Percentiles rank a stretch among this genome's conserved stretches.
phyloP scores from a whole-genome alignment of 1,140 invertebrate species.

The Aricia agestis region DNA sequence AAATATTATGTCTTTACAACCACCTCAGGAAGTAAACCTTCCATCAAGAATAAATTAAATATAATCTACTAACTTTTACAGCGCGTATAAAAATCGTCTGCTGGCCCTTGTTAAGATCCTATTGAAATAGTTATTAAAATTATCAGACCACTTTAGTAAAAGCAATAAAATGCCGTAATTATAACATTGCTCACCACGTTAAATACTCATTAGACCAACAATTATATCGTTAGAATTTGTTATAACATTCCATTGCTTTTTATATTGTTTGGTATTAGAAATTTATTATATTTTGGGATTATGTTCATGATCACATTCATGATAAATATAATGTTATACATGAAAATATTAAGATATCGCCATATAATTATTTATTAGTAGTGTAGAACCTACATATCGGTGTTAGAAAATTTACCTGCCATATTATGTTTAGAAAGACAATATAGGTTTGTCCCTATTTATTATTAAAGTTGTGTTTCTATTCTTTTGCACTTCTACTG shows the following conservation, averaged over 20 bases:
- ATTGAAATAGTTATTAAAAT: slow-evolving; percentile 18
- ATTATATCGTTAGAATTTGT: not conserved
- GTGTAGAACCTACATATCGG: no score
- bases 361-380: no score
- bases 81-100: not conserved
- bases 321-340: no score
- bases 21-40: no score
- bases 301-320: not conserved
- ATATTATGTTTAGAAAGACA: no score
- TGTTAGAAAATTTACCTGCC: no score
- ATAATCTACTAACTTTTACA: not conserved
- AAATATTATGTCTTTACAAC: no score
- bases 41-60: not conserved
- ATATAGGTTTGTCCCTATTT: no score
- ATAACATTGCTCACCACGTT: not conserved
- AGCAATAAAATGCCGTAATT: not conserved
- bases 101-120: not conserved
- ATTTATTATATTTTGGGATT: not conserved
- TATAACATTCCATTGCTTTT: not conserved
- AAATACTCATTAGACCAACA: not conserved
- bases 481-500: no score
- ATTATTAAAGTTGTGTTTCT: no score
- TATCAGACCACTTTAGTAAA: not conserved
- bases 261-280: not conserved
- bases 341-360: no score